Base-by-base conservation (phyloP, 2,888 invertebrate genomes). In the Pseudolycoriella hygida region DNA sequence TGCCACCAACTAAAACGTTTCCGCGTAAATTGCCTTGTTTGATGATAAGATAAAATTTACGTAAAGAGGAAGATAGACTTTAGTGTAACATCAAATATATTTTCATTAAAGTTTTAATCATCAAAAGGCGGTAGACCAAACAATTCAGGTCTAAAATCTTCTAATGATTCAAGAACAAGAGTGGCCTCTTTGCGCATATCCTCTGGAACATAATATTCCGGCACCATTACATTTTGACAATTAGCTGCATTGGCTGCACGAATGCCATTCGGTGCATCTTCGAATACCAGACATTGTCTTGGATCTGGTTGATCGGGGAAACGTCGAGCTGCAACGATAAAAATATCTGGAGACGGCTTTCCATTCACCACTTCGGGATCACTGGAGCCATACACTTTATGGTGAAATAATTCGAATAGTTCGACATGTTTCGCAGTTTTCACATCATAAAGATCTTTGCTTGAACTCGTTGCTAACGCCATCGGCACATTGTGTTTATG, bases 241-340 rank as follows among this genome's bases (percentile, higher is more conserved):
- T 81, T 82, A 1, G 92, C 90, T 17, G 73, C 69, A 17, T 72
- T 56, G 0, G 80, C 90, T 0, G 85, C 84, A 30, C 73, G 70
- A 1, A 90, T 87, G 1, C 94, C 93, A 61, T 88, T 89, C 0
- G 85, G 83, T 0, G 93, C 84, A 65, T 94, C 94, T 67, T 94
- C 94, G 59, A 92, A 87, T 3, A 89, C 90, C 49, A 92, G 63
- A 56, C 86, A 85, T 77, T 80, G 74, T 61, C 74, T 67, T 48
- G 78, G 72, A 6, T 67, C 58, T 10, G 83, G 80, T 51, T 72
- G 69, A 50, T 79, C 76, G 0, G 70, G 62, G 60, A 92, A 92
- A 50, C 88, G 67, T 1, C 67, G 62, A 0, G 85, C 84, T 46
- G 82, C 77, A 0, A 89, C 74, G 14, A 83, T 60, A 58, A 88